phyloP scores from a whole-genome alignment of 2,797 vertebrate species.

The Margarornis squamiger region DNA sequence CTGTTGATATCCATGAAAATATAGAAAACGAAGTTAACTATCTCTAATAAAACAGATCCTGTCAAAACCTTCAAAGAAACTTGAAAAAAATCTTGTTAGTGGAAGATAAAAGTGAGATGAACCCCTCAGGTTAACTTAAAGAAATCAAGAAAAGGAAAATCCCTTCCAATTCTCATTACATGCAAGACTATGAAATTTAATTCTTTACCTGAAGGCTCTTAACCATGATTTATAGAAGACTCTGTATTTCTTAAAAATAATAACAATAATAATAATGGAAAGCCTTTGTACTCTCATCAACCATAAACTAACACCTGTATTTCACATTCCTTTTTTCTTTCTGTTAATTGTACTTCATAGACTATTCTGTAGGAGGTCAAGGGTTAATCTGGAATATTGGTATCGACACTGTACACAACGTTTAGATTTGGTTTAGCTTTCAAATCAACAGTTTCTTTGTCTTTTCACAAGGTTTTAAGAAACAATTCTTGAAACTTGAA shows the following conservation, averaged over 20 bases:
- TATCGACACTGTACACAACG: accelerated
- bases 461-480: neutral
- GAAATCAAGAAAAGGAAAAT: conserved; percentile 48
- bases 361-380: neutral
- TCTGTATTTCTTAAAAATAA: conserved; percentile 21
- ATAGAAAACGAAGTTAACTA: neutral
- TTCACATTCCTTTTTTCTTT: conserved; percentile 10
- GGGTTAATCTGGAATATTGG: neutral
- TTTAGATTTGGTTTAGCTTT: neutral
- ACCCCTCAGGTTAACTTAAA: conserved; percentile 32
- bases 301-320: neutral
- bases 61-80: conserved; percentile 38
- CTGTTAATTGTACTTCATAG: neutral
- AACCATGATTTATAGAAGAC: conserved; percentile 39
- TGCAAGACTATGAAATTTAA: conserved; percentile 40
- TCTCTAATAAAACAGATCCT: conserved; percentile 22
- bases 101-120: conserved; percentile 57
- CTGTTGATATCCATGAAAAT: neutral
- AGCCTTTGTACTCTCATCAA: conserved; percentile 26
- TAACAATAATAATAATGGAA: neutral
- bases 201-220: conserved; percentile 47
- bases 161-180: conserved; percentile 35
- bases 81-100: conserved; percentile 27
- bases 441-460: neutral
- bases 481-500: neutral